Base-by-base conservation (phyloP, 2,888 invertebrate genomes). In the Diabrotica balteata region DNA sequence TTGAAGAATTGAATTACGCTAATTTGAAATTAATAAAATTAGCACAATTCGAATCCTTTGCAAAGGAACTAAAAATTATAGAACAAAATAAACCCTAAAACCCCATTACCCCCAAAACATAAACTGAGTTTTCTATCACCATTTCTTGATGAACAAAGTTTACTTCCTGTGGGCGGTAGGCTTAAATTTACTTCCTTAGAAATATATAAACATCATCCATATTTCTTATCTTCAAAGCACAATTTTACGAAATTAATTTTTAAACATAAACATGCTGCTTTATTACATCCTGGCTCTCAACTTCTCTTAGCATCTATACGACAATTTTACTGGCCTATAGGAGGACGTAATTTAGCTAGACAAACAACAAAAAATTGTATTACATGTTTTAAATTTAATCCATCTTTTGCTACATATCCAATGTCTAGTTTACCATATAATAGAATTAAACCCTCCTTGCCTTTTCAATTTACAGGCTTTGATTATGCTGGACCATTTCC, bases 401-500 rank as follows among this genome's bases (percentile, higher is more conserved):
- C n/a, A n/a, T n/a, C n/a, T n/a, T n/a, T n/a, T n/a, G n/a, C n/a
- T n/a, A n/a, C n/a, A n/a, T n/a, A n/a, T n/a, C n/a, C n/a, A n/a
- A n/a, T n/a, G n/a, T n/a, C n/a, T n/a, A n/a, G n/a, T n/a, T n/a
- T n/a, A 9, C 32, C 32, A 32, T 17, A 7, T 8, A 59, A 45
- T 47, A 59, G 50, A 11, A 59, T 63, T 66, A 32, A 7, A 46
- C 46, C 46, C 7, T 46, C 46, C 9, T 46, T 46, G 9, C 46
- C 46, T 9, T 43, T 59, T 53, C 42, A 68, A 59, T 2, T n/a
- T n/a, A n/a, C n/a, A n/a, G n/a, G n/a, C n/a, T n/a, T n/a, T n/a
- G n/a, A n/a, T n/a, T n/a, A n/a, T n/a, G n/a, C n/a, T n/a, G n/a
- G n/a, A n/a, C n/a, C n/a, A n/a, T n/a, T n/a, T n/a, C n/a, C n/a